Percentiles rank a stretch among this genome's conserved stretches.
phyloP scores from a whole-genome alignment of 2,888 invertebrate genomes.

The Sarcophaga caerulescens region DNA sequence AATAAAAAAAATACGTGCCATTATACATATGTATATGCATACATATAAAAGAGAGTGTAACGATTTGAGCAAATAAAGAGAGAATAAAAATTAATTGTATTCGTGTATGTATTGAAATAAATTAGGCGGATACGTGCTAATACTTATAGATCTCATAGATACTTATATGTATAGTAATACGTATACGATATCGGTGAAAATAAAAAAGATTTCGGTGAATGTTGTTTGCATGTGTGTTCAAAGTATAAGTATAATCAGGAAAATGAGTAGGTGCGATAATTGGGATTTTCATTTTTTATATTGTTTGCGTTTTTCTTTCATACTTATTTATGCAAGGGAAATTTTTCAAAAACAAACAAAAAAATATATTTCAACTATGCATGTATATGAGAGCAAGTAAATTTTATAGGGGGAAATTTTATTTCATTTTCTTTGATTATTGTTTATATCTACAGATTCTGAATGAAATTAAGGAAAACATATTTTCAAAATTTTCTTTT shows the following conservation, averaged over 20 bases:
- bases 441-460: conserved; percentile 40
- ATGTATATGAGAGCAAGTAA: conserved; percentile 12
- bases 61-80: not conserved
- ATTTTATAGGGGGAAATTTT: conserved; percentile 63
- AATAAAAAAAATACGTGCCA: not conserved
- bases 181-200: conserved; percentile 33
- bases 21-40: not conserved
- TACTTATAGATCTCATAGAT: conserved; percentile 1
- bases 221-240: not conserved
- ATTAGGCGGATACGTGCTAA: not conserved
- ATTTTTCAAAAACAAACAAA: conserved; percentile 24
- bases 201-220: not conserved
- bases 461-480: conserved; percentile 44
- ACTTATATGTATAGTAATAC: not conserved
- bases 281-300: conserved; percentile 67
- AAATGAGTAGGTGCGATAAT: conserved; percentile 70
- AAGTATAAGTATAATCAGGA: conserved; percentile 45
- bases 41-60: conserved; percentile 23
- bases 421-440: conserved; percentile 5
- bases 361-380: not conserved
- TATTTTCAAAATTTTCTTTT: conserved; percentile 14
- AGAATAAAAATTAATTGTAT: not conserved
- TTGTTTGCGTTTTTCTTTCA: conserved; percentile 33
- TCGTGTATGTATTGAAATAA: not conserved
- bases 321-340: conserved; percentile 35